These are phyloP conservation scores for Melieria crassipennis DNA, from an alignment of 2,888 invertebrate genomes.

Conservation along the genomic window DNA sequence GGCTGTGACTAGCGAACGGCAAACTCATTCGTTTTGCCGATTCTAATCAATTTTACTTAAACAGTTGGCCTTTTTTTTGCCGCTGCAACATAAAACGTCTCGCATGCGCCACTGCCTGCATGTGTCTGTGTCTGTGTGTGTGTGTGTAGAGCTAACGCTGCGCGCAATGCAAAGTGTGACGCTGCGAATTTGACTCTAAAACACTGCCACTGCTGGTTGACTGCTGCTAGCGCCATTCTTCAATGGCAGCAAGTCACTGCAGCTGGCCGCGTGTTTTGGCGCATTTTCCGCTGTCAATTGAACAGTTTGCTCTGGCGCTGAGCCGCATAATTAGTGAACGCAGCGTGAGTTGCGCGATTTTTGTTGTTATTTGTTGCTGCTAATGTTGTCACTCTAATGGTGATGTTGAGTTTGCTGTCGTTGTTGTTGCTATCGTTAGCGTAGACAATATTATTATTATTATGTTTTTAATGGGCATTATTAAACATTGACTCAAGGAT, in stretches of 20 bases:
- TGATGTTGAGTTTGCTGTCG: no score
- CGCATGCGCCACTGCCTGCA: no score
- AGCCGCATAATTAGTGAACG: constrained; percentile 41
- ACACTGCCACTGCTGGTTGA: background rate
- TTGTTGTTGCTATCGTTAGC: no score
- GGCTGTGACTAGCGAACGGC: background rate
- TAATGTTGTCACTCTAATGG: no score
- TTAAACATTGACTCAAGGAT: constrained; percentile 8
- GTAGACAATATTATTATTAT: no score
- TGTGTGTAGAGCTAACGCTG: no score
- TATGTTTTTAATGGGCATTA: no score
- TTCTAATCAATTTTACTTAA: constrained; percentile 33
- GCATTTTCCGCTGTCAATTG: constrained; percentile 37
- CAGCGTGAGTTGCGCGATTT: constrained; percentile 37
- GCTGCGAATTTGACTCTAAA: constrained; percentile 4
- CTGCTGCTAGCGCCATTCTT: background rate
- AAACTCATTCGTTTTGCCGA: constrained; percentile 1
- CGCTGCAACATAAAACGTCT: background rate
- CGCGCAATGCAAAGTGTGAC: constrained; percentile 17
- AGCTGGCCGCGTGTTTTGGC: background rate
- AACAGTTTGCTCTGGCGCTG: constrained; percentile 35
- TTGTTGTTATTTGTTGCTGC: background rate
- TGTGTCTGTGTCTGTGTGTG: background rate
- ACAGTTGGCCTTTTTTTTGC: background rate
- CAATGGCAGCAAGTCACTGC: background rate